phyloP scores from a whole-genome alignment of 2,888 invertebrate genomes.

The Eugnorisma glareosa region DNA sequence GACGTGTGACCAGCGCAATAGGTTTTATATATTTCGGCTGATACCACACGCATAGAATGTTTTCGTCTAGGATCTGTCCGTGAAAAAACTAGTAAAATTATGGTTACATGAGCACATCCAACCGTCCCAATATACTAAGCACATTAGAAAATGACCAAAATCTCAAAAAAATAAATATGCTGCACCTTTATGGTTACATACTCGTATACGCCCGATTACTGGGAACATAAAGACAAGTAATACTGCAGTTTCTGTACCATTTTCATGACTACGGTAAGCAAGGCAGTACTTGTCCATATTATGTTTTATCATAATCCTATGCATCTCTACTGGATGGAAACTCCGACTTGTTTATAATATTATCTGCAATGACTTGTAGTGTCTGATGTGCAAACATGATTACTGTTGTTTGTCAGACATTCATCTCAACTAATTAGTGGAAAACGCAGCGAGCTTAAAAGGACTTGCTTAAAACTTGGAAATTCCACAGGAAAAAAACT shows the following conservation, averaged over 20 bases:
- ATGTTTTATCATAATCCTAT: not conserved
- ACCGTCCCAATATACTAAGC: not conserved
- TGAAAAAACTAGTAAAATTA: not conserved
- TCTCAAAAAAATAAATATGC: too few species aligned
- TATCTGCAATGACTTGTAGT: conserved; percentile 1
- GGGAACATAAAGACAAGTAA: not conserved
- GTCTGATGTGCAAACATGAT: conserved; percentile 17
- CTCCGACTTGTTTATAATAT: not conserved
- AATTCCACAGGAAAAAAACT: not conserved
- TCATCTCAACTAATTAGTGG: not conserved
- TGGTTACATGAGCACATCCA: not conserved
- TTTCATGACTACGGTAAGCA: not conserved
- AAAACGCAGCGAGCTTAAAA: not conserved
- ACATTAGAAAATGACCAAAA: not conserved
- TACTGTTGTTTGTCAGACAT: not conserved
- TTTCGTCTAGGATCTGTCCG: not conserved
- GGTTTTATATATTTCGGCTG: not conserved
- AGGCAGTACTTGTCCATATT: not conserved
- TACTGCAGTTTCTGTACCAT: too few species aligned
- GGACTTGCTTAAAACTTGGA: not conserved
- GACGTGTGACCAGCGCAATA: not conserved
- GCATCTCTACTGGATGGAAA: conserved; percentile 13
- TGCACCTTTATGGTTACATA: not conserved
- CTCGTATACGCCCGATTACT: not conserved
- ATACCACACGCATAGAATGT: not conserved